Percentiles rank a stretch among this genome's conserved stretches.
phyloP scores from a whole-genome alignment of 2,888 invertebrate genomes.

The Thera obeliscata region DNA sequence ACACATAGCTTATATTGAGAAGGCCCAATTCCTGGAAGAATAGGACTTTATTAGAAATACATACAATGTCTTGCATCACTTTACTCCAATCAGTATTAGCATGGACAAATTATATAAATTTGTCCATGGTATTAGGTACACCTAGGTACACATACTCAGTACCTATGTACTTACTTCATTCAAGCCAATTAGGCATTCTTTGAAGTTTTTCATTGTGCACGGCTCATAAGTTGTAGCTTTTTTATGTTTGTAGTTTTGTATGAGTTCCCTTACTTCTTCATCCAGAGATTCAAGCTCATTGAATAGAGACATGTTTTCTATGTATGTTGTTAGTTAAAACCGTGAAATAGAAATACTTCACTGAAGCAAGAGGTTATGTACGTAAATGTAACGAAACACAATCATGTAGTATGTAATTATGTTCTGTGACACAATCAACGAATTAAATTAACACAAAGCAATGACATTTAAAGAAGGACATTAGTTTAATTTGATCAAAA shows the following conservation, averaged over 20 bases:
- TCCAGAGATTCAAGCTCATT: constrained; percentile 62
- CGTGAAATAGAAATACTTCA: not conserved
- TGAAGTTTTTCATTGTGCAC: constrained; percentile 68
- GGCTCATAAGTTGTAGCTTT: constrained; percentile 73
- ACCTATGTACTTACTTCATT: constrained; percentile 59
- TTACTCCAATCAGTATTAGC: too few relatives aligned
- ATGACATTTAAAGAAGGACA: too few relatives aligned
- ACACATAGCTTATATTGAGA: constrained; percentile 67
- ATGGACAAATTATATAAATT: too few relatives aligned
- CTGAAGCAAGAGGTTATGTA: too few relatives aligned
- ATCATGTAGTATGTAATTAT: too few relatives aligned
- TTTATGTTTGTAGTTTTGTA: constrained; percentile 73
- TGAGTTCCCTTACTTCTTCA: constrained; percentile 75
- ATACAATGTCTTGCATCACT: not conserved
- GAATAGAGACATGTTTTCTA: constrained; percentile 43
- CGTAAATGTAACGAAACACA: too few relatives aligned
- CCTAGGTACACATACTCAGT: not conserved
- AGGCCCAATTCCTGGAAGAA: constrained; percentile 69
- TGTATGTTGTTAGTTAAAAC: too few relatives aligned
- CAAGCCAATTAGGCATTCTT: constrained; percentile 74
- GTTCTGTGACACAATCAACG: too few relatives aligned
- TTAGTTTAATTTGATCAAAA: too few relatives aligned
- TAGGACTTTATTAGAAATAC: not conserved
- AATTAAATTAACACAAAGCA: too few relatives aligned
- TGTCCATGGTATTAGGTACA: too few relatives aligned